phyloP scores from a whole-genome alignment of 2,797 vertebrate genomes.

The Sphenodon punctatus region DNA sequence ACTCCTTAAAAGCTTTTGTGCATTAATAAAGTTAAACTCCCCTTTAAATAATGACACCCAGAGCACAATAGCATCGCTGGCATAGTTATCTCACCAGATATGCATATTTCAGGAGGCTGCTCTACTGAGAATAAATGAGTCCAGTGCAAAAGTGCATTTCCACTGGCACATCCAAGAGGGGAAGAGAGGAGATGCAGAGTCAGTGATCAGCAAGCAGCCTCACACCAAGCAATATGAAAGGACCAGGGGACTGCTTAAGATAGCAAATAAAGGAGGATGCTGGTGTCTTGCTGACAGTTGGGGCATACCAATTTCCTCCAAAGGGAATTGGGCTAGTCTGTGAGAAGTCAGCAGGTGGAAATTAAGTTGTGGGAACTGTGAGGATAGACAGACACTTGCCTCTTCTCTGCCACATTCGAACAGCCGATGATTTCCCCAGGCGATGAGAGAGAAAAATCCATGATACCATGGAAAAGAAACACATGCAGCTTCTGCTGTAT shows the following conservation, averaged over 20 bases:
- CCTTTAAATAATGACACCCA: background rate
- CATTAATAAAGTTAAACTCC: background rate
- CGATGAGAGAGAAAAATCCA: background rate
- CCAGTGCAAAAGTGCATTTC: slow-evolving; percentile 7
- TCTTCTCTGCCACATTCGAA: background rate
- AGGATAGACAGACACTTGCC: background rate
- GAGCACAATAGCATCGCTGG: slow-evolving; percentile 13
- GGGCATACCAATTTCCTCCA: background rate
- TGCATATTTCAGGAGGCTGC: slow-evolving; percentile 52
- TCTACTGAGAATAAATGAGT: slow-evolving; percentile 10
- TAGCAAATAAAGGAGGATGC: background rate
- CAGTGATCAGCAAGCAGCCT: background rate
- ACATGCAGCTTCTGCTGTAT: background rate
- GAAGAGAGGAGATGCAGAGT: background rate
- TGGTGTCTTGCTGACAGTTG: background rate
- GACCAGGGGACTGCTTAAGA: background rate
- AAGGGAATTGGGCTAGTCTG: background rate
- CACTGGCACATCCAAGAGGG: slow-evolving; percentile 2
- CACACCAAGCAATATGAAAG: background rate
- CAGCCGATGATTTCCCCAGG: background rate
- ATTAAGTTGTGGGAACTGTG: background rate
- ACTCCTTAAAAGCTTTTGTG: background rate
- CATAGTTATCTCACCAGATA: slow-evolving; percentile 35
- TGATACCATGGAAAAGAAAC: background rate
- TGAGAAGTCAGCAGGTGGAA: background rate